These are phyloP conservation scores for Cranoglanis bouderius DNA, from an alignment of 2,113 vertebrate species.

Conservation along the genomic window DNA sequence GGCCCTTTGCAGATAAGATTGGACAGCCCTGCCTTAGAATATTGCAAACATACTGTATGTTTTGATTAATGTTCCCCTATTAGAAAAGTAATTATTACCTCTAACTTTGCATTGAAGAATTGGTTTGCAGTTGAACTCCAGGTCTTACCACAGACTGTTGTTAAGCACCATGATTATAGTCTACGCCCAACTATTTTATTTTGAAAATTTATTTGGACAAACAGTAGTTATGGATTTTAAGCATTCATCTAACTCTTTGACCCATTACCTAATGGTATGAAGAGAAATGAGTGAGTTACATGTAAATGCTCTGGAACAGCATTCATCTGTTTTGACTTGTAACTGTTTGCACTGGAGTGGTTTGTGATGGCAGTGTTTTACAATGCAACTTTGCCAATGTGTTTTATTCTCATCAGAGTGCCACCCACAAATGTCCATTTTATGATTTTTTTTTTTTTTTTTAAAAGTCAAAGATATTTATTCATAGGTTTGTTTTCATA, in stretches of 20 bases:
- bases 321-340: constrained; percentile 15
- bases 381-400: not conserved
- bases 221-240: not conserved
- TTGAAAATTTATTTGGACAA: not conserved
- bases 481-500: constrained; percentile 7
- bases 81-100: constrained; percentile 58
- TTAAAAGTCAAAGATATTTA: not conserved
- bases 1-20: not conserved
- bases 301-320: not conserved
- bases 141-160: constrained; percentile 65
- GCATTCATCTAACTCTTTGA: not conserved
- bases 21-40: not conserved
- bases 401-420: not conserved
- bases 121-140: constrained; percentile 60
- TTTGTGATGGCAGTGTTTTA: constrained; percentile 10
- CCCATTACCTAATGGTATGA: not conserved
- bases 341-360: constrained; percentile 14
- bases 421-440: not conserved
- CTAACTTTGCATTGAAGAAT: constrained; percentile 58
- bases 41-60: constrained; percentile 3
- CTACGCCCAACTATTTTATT: constrained; percentile 21
- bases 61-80: constrained; percentile 4
- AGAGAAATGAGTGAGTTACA: not conserved
- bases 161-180: not conserved
- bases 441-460: too few species aligned